Base-by-base conservation (phyloP, 2,113 vertebrate genomes). In the Vulpes ferrilata region DNA sequence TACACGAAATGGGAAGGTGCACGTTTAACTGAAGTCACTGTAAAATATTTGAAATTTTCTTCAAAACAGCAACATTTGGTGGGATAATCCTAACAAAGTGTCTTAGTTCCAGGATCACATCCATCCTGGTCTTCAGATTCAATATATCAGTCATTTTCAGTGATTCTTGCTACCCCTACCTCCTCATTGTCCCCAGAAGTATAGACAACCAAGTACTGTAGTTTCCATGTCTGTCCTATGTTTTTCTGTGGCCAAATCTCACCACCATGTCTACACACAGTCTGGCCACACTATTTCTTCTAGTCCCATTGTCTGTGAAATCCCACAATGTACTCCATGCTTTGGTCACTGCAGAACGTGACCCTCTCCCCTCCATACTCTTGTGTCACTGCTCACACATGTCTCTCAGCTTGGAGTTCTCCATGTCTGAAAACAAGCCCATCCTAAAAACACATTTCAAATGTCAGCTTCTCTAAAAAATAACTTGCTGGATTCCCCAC, bases 241-340 rank as follows among this genome's bases (percentile, higher is more conserved):
- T 59, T 73, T 53, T 60, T 3, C 60, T 51, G 7, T 35, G 27
- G 25, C 15, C 15, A 38, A 0, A 16, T n/a, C 30, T 82, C 32
- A 32, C 5, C 6, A 12, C 27, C 19, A 15, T 7, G 32, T 62
- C 17, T 19, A 4, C 0, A 35, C 0, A 19, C 7, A 48, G 8
- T 10, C 51, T 27, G 27, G 17, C 13, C 15, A 7, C 23, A 76
- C 16, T 38, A 8, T 27, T 62, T 25, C 43, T 15, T 69, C 16
- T 59, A 11, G 22, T 10, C 7, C 22, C 43, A 35, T n/a, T 5
- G 27, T 27, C 5, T 30, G 32, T 2, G 17, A 85, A 93, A n/a
- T 53, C 25, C 64, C 73, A 6, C 35, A 38, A 10, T 2, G 17
- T 15, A n/a, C 1, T 19, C 3, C 2, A 0, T 0, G 38, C 11